Conservation (phyloP, 1,140 invertebrate genomes). For the Oedothorax gibbosus region DNA sequence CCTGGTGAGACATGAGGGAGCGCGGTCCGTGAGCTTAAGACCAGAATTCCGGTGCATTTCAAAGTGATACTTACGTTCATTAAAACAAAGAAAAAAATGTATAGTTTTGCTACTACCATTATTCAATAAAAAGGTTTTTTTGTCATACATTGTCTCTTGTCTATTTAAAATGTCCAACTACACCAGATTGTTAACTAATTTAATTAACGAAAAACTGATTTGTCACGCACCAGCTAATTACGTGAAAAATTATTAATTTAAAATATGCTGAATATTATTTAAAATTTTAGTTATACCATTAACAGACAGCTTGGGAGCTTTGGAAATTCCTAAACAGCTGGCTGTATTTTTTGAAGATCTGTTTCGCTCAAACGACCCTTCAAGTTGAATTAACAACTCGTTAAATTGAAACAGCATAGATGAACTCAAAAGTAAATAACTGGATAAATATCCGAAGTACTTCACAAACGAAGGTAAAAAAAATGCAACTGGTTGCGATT, state of each 20-base stretch:
- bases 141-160: neutral
- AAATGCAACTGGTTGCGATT: no score
- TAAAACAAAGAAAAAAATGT: conserved; percentile 30
- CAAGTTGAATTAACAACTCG: no score
- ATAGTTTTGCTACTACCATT: conserved; percentile 60
- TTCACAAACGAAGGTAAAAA: no score
- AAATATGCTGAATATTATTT: neutral
- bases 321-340: no score
- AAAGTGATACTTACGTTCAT: conserved; percentile 58
- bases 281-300: neutral
- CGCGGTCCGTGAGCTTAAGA: conserved; percentile 36
- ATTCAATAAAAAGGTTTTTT: conserved; percentile 47
- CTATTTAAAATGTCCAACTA: neutral
- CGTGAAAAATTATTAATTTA: neutral
- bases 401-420: no score
- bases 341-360: no score
- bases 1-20: neutral
- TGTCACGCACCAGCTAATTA: neutral
- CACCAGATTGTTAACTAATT: no score
- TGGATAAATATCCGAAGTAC: no score
- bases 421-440: no score
- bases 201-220: neutral
- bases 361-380: no score
- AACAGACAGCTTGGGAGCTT: no score
- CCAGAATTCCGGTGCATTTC: conserved; percentile 50